Evolutionary conservation across 2,888 invertebrate genomes (phyloP).

Genomic region (Magallana nippona): DNA sequence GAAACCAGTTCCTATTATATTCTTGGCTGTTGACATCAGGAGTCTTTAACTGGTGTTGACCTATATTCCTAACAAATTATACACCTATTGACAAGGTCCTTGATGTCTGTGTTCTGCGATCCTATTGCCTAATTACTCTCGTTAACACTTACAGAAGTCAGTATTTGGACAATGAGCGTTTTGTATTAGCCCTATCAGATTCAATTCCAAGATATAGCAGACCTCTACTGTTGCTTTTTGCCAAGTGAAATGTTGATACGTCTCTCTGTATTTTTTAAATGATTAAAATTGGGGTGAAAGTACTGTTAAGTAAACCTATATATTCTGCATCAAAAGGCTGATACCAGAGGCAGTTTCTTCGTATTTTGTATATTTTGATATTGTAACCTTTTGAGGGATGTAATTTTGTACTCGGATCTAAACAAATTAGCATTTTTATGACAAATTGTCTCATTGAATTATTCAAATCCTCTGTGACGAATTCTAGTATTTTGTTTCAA

Average conservation of each 20-base stretch:
- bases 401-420: background rate
- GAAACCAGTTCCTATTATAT: background rate
- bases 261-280: background rate
- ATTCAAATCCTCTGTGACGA: conserved; percentile 17
- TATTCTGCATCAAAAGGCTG: no score
- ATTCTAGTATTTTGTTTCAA: conserved; percentile 25
- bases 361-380: background rate
- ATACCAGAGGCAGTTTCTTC: no score
- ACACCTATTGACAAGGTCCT: background rate
- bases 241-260: background rate
- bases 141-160: conserved; percentile 24
- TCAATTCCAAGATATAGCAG: conserved; percentile 2
- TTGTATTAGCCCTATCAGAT: conserved; percentile 1
- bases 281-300: background rate
- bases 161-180: background rate
- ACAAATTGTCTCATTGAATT: conserved; percentile 24
- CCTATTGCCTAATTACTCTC: conserved; percentile 18
- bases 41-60: conserved; percentile 5
- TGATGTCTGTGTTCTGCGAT: conserved; percentile 18
- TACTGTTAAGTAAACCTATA: background rate
- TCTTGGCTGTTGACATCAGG: background rate
- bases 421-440: conserved; percentile 25
- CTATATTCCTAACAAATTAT: conserved; percentile 16
- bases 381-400: background rate
- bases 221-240: background rate